Evolutionary conservation across 2,113 vertebrate species (phyloP), one percentile per base, ranked within the genome.

Genomic region (Protomyctophum bolini): DNA sequence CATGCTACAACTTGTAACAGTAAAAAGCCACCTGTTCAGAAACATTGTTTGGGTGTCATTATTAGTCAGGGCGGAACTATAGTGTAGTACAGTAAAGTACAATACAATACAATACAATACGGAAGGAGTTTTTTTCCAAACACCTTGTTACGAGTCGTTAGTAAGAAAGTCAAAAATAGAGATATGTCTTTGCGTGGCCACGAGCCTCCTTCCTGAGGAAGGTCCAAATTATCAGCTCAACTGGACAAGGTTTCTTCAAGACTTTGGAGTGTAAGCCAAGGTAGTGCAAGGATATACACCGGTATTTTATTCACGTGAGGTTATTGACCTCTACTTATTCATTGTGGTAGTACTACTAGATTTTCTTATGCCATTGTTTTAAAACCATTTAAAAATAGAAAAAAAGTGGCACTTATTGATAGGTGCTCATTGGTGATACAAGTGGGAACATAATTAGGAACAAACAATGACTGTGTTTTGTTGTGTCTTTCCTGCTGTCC

Each of bases 141-240:
- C 14, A 48, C 3, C 2, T 56, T 66, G 3, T 58, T 71, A 14
- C 29, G 21, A 21, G 21, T 21, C 21, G 21, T 21, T 21, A 41
- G 3, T 41, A n/a, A 63, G 45, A 64, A 68, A 59, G 54, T 68
- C 2, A 21, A 68, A 64, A 76, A 46, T 54, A 57, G 55, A 61
- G 50, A 56, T 52, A 10, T 10, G 12, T 5, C 12, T 54, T n/a
- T 12, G 51, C 11, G n/a, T 54, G 51, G 51, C 51, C 11, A 54
- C 51, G 5, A 47, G 45, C 6, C 21, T 5, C 29, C 50, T 72
- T 62, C 61, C 67, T 58, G 51, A 63, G 66, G 28, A 80, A 81
- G 71, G 58, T 73, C 59, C 60, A 58, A 58, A 73, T 66, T 55
- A 70, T 62, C 60, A 70, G 8, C 1, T 68, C 29, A 6, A 6